phyloP scores from a whole-genome alignment of 2,113 vertebrate species.

The Gnathochromis pfefferi region DNA sequence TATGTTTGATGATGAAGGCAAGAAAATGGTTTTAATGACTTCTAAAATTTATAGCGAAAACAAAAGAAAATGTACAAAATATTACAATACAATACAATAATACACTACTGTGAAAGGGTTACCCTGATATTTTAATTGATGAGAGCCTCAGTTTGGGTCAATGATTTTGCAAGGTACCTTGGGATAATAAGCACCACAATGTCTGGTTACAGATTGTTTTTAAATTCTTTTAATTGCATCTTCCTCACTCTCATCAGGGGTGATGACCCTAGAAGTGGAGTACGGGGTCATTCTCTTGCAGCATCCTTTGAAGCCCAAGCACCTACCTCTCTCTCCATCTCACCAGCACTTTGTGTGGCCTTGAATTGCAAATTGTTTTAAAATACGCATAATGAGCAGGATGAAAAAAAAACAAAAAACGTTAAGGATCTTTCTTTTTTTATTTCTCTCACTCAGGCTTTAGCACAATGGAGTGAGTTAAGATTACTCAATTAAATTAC shows the following conservation, averaged over 20 bases:
- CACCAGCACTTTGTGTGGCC: slow-evolving; percentile 75
- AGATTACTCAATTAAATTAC: slow-evolving; percentile 90
- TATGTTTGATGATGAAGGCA: background rate
- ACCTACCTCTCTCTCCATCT: slow-evolving; percentile 50
- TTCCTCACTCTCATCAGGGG: slow-evolving; percentile 65
- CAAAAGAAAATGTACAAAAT: background rate
- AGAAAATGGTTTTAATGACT: background rate
- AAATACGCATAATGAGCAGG: slow-evolving; percentile 88
- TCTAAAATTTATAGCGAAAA: slow-evolving; percentile 11
- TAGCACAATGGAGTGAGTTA: slow-evolving; percentile 88
- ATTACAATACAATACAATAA: background rate
- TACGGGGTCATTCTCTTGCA: slow-evolving; percentile 70
- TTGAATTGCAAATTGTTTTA: slow-evolving; percentile 88
- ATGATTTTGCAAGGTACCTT: slow-evolving; percentile 32
- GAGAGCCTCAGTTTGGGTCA: slow-evolving; percentile 35
- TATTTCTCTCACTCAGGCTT: slow-evolving; percentile 85
- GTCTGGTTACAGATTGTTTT: slow-evolving; percentile 68
- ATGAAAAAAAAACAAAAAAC: slow-evolving; percentile 64
- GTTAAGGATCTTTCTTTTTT: slow-evolving; percentile 85
- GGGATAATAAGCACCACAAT: slow-evolving; percentile 59
- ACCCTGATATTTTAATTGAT: slow-evolving; percentile 48
- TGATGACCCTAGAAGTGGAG: slow-evolving; percentile 65
- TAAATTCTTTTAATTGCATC: slow-evolving; percentile 74
- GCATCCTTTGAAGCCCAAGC: slow-evolving; percentile 71
- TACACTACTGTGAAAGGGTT: slow-evolving; percentile 10